Conservation (phyloP, 2,888 invertebrate species). For the Gari tellinella region DNA sequence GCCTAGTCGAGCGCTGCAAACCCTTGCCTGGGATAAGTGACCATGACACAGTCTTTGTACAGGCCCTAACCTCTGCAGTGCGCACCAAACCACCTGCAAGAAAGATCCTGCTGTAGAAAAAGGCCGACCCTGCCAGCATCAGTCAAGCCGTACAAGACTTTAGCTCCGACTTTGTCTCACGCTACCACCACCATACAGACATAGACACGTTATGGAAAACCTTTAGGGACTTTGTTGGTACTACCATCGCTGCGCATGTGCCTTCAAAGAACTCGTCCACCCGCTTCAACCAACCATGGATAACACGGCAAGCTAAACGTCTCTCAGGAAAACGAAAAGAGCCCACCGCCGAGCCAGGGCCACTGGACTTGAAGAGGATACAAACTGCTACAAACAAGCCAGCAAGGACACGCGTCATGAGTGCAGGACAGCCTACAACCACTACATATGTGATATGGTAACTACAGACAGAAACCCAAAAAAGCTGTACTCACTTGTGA, state of each 20-base stretch:
- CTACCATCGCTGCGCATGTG: conserved; percentile 11
- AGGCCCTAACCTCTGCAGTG: conserved; percentile 3
- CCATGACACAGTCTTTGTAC: conserved; percentile 30
- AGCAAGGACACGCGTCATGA: conserved; percentile 13
- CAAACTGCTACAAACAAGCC: conserved; percentile 6
- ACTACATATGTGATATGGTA: conserved; percentile 9
- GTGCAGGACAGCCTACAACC: neutral
- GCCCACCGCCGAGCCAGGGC: conserved; percentile 1
- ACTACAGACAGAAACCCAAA: conserved; percentile 13
- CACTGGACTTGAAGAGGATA: neutral
- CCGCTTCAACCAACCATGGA: conserved; percentile 19
- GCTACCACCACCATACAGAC: neutral
- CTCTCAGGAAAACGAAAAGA: conserved; percentile 15
- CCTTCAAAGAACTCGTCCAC: conserved; percentile 33
- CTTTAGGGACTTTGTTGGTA: conserved; percentile 4
- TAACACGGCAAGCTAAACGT: neutral
- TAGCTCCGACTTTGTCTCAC: neutral
- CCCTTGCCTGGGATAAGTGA: conserved; percentile 21
- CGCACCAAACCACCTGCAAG: conserved; percentile 11
- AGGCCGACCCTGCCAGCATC: conserved; percentile 4
- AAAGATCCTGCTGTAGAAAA: conserved; percentile 27
- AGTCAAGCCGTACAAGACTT: conserved; percentile 5
- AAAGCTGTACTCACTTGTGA: conserved; percentile 12
- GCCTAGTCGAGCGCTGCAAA: conserved; percentile 8
- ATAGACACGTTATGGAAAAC: conserved; percentile 21